phyloP scores from a whole-genome alignment of 2,797 vertebrate species.

The Mormyrus hasselquistii region DNA sequence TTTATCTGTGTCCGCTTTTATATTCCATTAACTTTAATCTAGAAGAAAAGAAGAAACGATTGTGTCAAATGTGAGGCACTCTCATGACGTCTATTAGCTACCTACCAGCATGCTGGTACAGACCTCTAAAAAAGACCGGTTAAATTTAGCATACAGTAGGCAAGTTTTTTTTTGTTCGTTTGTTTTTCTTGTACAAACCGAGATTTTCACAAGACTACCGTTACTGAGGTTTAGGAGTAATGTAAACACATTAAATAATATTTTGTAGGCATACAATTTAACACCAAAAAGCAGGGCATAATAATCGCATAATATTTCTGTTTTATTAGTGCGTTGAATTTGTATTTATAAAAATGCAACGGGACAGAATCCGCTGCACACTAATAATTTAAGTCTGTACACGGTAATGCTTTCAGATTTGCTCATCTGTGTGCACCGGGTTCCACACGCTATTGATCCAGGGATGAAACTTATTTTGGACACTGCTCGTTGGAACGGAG shows the following conservation, averaged over 20 bases:
- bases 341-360: neutral
- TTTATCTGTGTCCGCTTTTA: neutral
- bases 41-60: constrained; percentile 35
- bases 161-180: neutral
- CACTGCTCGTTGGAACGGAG: neutral
- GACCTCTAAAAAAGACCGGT: neutral
- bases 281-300: neutral
- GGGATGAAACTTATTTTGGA: neutral
- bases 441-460: neutral
- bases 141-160: neutral
- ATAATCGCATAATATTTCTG: neutral
- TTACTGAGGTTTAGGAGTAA: neutral
- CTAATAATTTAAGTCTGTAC: neutral
- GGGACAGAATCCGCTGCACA: neutral
- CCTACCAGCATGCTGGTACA: neutral
- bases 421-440: neutral
- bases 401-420: neutral
- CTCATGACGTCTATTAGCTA: neutral
- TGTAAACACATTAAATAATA: neutral
- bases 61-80: neutral
- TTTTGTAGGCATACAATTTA: neutral
- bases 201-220: neutral
- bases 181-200: neutral
- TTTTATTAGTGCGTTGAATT: too few relatives aligned
- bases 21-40: constrained; percentile 36